Conservation (phyloP, 2,797 vertebrate species). For the Artibeus lituratus region DNA sequence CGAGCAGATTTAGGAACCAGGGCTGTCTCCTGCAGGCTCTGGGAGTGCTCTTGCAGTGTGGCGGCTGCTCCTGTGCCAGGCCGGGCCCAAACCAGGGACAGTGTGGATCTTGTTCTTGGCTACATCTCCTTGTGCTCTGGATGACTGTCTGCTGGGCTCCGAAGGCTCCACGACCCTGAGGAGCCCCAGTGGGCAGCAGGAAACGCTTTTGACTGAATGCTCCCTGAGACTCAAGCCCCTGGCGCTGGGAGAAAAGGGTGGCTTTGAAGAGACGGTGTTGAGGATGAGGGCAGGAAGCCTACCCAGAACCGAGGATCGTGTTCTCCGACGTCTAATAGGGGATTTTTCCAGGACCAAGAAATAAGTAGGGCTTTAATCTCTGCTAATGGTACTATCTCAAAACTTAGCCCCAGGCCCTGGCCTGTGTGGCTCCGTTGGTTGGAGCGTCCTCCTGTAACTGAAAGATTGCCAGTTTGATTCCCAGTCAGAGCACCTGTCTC, state of each 20-base stretch:
- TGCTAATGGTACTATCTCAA: neutral
- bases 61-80: neutral
- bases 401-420: neutral
- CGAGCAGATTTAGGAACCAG: neutral
- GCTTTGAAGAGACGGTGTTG: neutral
- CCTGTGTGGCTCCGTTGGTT: neutral
- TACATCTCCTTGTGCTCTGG: neutral
- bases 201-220: neutral
- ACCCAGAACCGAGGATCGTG: rapidly evolving
- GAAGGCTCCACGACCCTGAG: neutral
- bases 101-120: neutral
- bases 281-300: neutral
- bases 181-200: neutral
- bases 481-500: neutral
- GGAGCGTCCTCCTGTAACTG: neutral
- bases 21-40: neutral
- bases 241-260: neutral
- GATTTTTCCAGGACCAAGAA: neutral
- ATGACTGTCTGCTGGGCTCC: neutral
- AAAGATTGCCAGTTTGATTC: neutral
- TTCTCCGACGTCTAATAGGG: neutral
- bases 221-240: neutral
- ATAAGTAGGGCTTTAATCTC: neutral
- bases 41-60: neutral
- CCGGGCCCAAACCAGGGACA: neutral